Percentiles rank a stretch among this genome's conserved stretches.
Conservation (phyloP, 2,113 vertebrate genomes). For the Neodon shergylaensis region DNA sequence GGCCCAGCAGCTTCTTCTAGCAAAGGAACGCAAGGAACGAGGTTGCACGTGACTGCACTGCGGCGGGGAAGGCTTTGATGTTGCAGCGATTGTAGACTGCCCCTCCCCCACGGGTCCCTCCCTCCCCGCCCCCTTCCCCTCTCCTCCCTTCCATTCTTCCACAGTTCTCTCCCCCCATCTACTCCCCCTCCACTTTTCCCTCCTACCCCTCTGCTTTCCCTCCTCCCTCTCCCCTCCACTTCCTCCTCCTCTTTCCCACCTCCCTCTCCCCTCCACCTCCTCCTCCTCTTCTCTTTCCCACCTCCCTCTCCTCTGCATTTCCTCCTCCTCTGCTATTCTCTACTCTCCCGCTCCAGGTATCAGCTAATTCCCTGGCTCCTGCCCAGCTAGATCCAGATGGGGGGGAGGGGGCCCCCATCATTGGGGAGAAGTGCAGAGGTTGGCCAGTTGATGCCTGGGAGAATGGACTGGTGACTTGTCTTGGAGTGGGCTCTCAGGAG, state of each 20-base stretch:
- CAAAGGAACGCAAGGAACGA: conserved; percentile 44
- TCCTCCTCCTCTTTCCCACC: background rate
- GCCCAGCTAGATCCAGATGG: background rate
- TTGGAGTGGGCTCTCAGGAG: background rate
- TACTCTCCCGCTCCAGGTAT: conserved; percentile 2
- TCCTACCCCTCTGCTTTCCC: background rate
- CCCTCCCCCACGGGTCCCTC: background rate
- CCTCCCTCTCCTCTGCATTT: background rate
- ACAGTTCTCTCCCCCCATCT: background rate
- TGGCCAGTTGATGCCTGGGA: background rate
- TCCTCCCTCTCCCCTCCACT: background rate
- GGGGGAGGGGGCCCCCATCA: background rate
- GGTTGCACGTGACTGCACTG: conserved; percentile 75
- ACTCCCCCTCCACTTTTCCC: background rate
- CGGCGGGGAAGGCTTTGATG: conserved; percentile 77
- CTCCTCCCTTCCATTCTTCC: background rate
- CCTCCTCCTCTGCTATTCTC: background rate
- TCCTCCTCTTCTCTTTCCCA: background rate
- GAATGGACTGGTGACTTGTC: background rate
- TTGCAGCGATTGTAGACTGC: conserved; percentile 49
- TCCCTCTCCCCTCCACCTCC: background rate
- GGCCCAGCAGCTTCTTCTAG: conserved; percentile 74
- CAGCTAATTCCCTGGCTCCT: background rate
- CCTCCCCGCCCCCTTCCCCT: background rate
- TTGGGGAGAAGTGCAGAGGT: background rate